Conservation (phyloP, 2,113 vertebrate genomes). For the Rhinogobius similis region DNA sequence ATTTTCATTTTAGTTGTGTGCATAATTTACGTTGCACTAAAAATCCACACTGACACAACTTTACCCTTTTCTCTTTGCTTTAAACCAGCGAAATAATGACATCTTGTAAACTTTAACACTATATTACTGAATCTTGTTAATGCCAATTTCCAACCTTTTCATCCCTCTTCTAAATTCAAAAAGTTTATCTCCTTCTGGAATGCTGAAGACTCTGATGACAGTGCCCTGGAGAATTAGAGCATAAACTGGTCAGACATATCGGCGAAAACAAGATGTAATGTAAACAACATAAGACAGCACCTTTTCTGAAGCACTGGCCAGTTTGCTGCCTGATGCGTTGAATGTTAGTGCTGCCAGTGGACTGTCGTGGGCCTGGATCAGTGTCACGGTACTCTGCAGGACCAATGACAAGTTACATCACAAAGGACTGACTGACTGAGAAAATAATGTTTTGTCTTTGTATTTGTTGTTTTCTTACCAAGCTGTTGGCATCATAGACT, state of each 20-base stretch:
- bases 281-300: slow-evolving; percentile 57
- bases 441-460: neutral
- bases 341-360: slow-evolving; percentile 89
- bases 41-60: neutral
- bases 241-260: slow-evolving; percentile 5
- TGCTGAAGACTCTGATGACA: slow-evolving; percentile 91
- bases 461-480: slow-evolving; percentile 79
- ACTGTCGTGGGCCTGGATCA: slow-evolving; percentile 89
- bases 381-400: slow-evolving; percentile 83
- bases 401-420: slow-evolving; percentile 15
- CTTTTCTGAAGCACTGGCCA: slow-evolving; percentile 92
- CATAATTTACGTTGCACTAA: too few relatives aligned
- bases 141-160: slow-evolving; percentile 83
- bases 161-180: slow-evolving; percentile 94
- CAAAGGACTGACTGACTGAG: neutral
- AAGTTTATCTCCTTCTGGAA: slow-evolving; percentile 88
- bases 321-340: slow-evolving; percentile 85
- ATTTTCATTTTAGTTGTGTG: neutral
- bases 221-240: slow-evolving; percentile 82
- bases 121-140: neutral
- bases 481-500: slow-evolving; percentile 90
- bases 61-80: neutral
- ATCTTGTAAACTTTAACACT: neutral
- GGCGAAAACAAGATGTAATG: neutral
- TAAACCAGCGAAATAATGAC: neutral